Percentiles rank a stretch among this genome's conserved stretches.
These are phyloP conservation scores for Leptinotarsa haldemani DNA, from an alignment of 2,888 invertebrate species.

Conservation along the genomic window DNA sequence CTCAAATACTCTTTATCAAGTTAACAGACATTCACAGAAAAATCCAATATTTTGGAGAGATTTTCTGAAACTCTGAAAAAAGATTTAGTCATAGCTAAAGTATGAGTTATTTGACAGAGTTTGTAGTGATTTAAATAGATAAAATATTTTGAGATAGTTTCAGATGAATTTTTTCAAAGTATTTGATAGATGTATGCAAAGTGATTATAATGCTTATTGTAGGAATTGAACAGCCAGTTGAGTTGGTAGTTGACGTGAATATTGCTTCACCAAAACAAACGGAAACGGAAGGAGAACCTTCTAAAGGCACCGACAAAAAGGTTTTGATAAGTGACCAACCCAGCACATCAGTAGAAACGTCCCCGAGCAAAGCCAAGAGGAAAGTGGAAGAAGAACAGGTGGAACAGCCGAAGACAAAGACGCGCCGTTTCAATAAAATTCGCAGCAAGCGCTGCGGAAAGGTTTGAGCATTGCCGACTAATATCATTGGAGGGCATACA, in stretches of 20 bases:
- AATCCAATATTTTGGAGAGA: too few relatives aligned
- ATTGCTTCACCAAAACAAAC: conserved; percentile 23
- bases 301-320: conserved; percentile 28
- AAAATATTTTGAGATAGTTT: too few relatives aligned
- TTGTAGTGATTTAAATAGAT: too few relatives aligned
- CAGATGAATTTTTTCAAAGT: neutral
- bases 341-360: conserved; percentile 39
- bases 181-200: neutral
- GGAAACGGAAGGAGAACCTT: conserved; percentile 34
- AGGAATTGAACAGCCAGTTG: neutral
- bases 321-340: conserved; percentile 31
- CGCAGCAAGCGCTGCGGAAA: conserved; percentile 44
- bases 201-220: conserved; percentile 10
- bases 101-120: too few relatives aligned
- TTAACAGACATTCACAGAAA: too few relatives aligned
- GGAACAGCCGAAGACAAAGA: conserved; percentile 53
- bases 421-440: conserved; percentile 56
- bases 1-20: too few relatives aligned
- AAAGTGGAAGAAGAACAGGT: conserved; percentile 58
- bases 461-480: conserved; percentile 25
- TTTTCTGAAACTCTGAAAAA: too few relatives aligned
- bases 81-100: too few relatives aligned
- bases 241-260: conserved; percentile 7
- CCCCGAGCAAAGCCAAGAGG: conserved; percentile 51
- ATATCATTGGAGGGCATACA: conserved; percentile 38